Percentiles rank a stretch among this genome's conserved stretches.
Conservation (phyloP, 2,888 invertebrate genomes). For the Oxytorus armatus region DNA sequence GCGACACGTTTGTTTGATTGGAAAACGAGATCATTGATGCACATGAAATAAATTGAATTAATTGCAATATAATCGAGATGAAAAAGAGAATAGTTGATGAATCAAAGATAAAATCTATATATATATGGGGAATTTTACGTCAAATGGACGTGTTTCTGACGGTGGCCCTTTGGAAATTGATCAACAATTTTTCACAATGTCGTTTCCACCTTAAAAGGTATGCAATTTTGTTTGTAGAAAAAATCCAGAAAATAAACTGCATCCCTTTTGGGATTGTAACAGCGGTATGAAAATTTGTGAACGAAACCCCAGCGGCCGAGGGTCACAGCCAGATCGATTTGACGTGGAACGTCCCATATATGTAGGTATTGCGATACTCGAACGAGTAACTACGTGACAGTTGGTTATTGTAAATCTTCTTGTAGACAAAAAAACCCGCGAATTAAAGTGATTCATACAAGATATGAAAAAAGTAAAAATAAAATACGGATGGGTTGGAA, state of each 20-base stretch:
- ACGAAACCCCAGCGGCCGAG: too few relatives aligned
- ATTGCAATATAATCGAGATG: constrained; percentile 1
- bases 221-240: too few relatives aligned
- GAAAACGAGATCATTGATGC: constrained; percentile 35
- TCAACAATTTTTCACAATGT: too few relatives aligned
- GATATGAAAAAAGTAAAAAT: not conserved
- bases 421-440: not conserved
- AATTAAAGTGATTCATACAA: not conserved
- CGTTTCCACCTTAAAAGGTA: too few relatives aligned
- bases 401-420: not conserved
- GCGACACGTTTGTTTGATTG: constrained; percentile 11
- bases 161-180: too few relatives aligned
- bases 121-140: too few relatives aligned
- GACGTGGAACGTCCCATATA: too few relatives aligned
- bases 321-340: too few relatives aligned
- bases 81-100: not conserved
- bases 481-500: constrained; percentile 12
- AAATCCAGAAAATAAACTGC: too few relatives aligned
- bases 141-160: too few relatives aligned
- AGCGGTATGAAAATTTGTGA: too few relatives aligned
- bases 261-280: too few relatives aligned
- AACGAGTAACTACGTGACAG: not conserved
- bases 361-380: constrained; percentile 5
- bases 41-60: constrained; percentile 23
- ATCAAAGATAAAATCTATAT: not conserved